Evolutionary conservation across 1,140 invertebrate species (phyloP), one percentile per base, ranked within the genome.

Genomic region (Zaprionus africanus): DNA sequence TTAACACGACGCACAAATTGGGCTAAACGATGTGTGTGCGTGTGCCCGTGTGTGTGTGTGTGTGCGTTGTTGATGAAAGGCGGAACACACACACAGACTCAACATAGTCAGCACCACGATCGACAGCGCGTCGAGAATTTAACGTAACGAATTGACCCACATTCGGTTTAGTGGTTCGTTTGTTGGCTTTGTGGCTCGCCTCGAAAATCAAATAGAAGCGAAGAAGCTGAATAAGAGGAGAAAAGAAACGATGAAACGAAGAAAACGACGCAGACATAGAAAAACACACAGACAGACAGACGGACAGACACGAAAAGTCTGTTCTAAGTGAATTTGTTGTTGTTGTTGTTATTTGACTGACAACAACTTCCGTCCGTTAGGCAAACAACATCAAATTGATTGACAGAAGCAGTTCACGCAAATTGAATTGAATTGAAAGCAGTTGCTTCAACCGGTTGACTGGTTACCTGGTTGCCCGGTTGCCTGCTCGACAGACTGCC

Each of bases 1-100:
- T 86, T 88, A 88, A 86, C 83, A 86, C 86, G 79, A 80, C 81
- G 76, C 81, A 86, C 84, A 88, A 86, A 80, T 86, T 76, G 79
- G 68, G 81, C 72, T 79, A 72, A 76, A 71, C 19, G n/a, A 22
- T 62, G 43, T 61, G 58, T 72, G 62, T 26, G 56, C 38, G 56
- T 36, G 17, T 59, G 41, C 13, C 31, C 24, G 46, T 68, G 65
- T 19, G 69, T 73, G 63, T 69, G 67, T 72, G 60, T 72, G 59
- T n/a, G 38, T 31, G 28, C 26, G 46, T 36, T 62, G 49, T 63
- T 43, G 66, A 70, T 76, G 73, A 76, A 76, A 76, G 67, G 67
- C 68, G 73, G 72, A 75, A 75, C 66, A 69, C 22, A 62, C 70
- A 54, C 53, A 41, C 38, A n/a, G 5, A 51, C 11, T 19, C 26